Base-by-base conservation (phyloP, 2,113 vertebrate genomes). In the Colius striatus region DNA sequence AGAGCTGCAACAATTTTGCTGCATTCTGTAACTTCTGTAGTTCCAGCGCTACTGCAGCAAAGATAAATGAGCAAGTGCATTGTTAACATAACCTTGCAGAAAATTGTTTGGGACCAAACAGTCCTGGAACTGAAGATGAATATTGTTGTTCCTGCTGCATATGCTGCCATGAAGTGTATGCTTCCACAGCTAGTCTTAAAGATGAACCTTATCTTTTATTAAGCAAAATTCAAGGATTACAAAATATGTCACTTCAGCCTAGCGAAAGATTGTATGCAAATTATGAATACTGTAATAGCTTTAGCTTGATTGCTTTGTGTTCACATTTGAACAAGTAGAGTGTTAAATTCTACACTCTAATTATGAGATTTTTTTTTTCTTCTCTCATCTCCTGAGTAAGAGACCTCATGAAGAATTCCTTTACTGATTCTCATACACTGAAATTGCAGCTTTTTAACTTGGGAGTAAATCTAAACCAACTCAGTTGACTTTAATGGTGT, bases 21-120 rank as follows among this genome's bases (percentile, higher is more conserved):
- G 74, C 47, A 63, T 87, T 82, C 74, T 41, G 38, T 41, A 41
- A 41, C 38, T 41, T 41, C 38, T 67, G 50, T 79, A 34, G 47
- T 38, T 62, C 22, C 4, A 5, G 22, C 0, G 0, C 68, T 25
- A 48, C 75, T 80, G 53, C 51, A 66, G 26, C 0, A 0, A 62
- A 83, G 79, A 74, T 25, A 88, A 93, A 77, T 23, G 43, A 32
- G 17, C 74, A 77, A 91, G 51, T 71, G 67, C 1, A 3, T 63
- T 85, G 72, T 54, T 88, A 91, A 71, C 0, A 10, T 38, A 86
- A 30, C 43, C 57, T 81, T 57, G 85, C 72, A 88, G 82, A 92
- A 95, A 93, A 53, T 73, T 48, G 43, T 77, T 80, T 66, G 51
- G 66, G 57, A 60, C 29, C 43, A 71, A 77, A 84, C 68, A 90